A percentile compares a stretch with the other conserved stretches of the same genome.
phyloP scores from a whole-genome alignment of 1,140 invertebrate species.

The Aphaenogaster ashmeadi region DNA sequence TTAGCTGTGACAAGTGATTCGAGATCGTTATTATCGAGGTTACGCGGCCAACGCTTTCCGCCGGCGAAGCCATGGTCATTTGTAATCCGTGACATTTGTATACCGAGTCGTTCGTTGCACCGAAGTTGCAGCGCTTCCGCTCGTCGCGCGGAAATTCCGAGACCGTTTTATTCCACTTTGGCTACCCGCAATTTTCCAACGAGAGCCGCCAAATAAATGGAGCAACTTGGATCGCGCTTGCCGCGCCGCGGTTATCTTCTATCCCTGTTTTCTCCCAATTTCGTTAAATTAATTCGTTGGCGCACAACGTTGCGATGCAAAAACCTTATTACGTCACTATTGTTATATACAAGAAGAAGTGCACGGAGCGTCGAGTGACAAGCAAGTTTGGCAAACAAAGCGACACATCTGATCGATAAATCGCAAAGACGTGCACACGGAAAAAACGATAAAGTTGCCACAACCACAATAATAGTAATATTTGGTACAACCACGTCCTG shows the following conservation, averaged over 20 bases:
- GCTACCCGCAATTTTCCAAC: conserved; percentile 47
- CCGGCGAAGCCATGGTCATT: conserved; percentile 19
- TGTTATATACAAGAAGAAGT: background rate
- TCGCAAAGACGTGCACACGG: background rate
- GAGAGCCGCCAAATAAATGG: conserved; percentile 16
- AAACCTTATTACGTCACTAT: background rate
- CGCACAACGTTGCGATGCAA: background rate
- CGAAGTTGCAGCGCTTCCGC: background rate
- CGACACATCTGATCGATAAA: background rate
- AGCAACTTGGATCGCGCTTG: conserved; percentile 18
- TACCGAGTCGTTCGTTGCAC: conserved; percentile 12
- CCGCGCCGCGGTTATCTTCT: conserved; percentile 10
- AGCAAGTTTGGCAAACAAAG: background rate
- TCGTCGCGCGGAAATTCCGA: conserved; percentile 15
- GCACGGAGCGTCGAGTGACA: background rate
- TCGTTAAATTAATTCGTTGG: conserved; percentile 33
- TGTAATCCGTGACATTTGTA: conserved; percentile 57
- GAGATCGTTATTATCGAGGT: conserved; percentile 41
- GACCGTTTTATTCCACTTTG: conserved; percentile 39
- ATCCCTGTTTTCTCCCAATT: conserved; percentile 1
- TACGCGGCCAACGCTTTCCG: background rate
- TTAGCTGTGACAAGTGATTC: conserved; percentile 40
- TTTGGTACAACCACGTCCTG: no score
- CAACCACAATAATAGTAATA: no score
- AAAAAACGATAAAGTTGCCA: no score